Percentiles rank a stretch among this genome's conserved stretches.
phyloP scores from a whole-genome alignment of 2,797 vertebrate genomes.

The Sebastes glaucus region DNA sequence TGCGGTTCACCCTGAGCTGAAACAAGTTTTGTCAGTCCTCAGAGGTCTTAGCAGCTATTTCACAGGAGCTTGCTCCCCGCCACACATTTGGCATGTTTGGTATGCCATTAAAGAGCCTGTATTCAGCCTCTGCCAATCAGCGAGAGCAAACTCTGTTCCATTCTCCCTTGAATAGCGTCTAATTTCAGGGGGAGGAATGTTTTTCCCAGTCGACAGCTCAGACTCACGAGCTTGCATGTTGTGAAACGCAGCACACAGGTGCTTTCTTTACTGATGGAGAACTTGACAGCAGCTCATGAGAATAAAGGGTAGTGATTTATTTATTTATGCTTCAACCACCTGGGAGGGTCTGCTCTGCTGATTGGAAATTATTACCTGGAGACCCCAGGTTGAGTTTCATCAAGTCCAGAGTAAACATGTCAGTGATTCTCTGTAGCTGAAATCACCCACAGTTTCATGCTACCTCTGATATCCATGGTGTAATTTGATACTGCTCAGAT shows the following conservation, averaged over 20 bases:
- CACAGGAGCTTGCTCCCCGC: neutral
- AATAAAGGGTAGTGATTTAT: neutral
- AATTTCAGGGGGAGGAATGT: neutral
- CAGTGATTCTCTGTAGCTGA: neutral
- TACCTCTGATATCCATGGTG: neutral
- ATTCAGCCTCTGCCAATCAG: constrained; percentile 6
- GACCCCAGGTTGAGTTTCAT: neutral
- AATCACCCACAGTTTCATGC: neutral
- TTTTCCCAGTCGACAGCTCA: neutral
- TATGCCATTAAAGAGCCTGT: neutral
- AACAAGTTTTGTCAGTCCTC: neutral
- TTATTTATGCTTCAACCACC: constrained; percentile 1
- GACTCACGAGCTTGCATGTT: neutral
- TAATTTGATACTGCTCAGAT: constrained; percentile 11
- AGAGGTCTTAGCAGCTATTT: neutral
- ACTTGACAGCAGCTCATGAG: constrained; percentile 3
- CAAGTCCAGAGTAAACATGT: neutral
- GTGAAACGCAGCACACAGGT: neutral
- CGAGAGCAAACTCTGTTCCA: neutral
- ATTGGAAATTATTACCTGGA: constrained; percentile 26
- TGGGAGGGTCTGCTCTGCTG: constrained; percentile 6
- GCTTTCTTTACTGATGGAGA: neutral
- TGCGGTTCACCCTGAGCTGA: neutral
- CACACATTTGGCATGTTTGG: neutral
- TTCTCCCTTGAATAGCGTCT: neutral